Evolutionary conservation across 2,113 vertebrate genomes (phyloP).

Genomic region (Alaudala cheleensis): DNA sequence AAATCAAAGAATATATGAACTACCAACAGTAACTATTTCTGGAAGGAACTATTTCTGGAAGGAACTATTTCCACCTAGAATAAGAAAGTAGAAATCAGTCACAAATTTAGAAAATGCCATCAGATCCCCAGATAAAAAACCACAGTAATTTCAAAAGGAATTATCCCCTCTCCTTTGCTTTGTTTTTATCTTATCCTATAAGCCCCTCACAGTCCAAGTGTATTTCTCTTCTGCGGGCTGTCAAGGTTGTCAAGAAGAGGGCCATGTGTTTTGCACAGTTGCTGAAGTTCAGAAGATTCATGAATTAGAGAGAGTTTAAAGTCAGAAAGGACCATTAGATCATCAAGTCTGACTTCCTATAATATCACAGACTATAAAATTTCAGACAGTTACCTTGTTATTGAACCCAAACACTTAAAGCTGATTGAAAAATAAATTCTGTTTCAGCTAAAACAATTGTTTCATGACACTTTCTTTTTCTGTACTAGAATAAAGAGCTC

Average conservation of each 20-base stretch:
- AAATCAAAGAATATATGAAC: background rate
- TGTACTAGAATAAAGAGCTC: background rate
- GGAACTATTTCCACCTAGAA: no score
- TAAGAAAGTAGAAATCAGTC: background rate
- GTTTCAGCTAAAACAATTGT: background rate
- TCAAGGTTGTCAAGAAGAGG: constrained; percentile 6
- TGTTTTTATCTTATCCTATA: constrained; percentile 14
- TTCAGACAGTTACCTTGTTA: background rate
- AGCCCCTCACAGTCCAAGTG: background rate
- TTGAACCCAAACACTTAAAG: background rate
- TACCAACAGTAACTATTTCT: background rate
- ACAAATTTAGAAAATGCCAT: background rate
- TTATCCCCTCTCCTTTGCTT: background rate
- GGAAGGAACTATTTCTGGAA: no score
- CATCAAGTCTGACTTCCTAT: background rate
- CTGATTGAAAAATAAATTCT: constrained; percentile 9
- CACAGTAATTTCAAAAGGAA: background rate
- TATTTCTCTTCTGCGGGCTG: background rate
- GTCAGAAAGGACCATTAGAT: constrained; percentile 9
- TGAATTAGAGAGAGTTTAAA: background rate
- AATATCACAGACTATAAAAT: constrained; percentile 3
- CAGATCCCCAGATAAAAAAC: background rate
- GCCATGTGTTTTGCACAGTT: constrained; percentile 2
- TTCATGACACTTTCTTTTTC: constrained; percentile 14
- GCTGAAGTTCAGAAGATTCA: background rate